Evolutionary conservation across 2,888 invertebrate genomes (phyloP), one percentile per base, ranked within the genome.

Genomic region (Panopea generosa): DNA sequence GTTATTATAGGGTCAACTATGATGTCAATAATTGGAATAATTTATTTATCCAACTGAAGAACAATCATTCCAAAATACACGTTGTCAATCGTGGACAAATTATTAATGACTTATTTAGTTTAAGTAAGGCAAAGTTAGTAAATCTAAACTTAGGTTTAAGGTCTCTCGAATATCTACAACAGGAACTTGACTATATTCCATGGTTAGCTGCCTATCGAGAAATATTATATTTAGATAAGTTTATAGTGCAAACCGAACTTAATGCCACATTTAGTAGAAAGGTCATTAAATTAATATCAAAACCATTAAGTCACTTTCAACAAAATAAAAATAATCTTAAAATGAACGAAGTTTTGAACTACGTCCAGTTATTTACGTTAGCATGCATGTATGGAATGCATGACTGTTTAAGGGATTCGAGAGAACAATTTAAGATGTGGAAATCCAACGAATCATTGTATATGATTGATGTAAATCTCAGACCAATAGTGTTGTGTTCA

Each of bases 1-100:
- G 73, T 2, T 73, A 67, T 47, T 73, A 67, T 50, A 61, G 73
- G 18, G 66, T 73, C 1, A 73, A 73, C 55, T 73, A 73, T 33
- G 66, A 61, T 38, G 33, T 29, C 20, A 56, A 26, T 9, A 62
- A 66, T 1, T 73, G 73, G 73, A 61, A 56, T 9, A 61, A 38
- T 40, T 29, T 73, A 14, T 50, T 67, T 2, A 11, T 56, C 14
- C 67, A 67, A 22, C 29, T 73, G 11, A 56, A 43, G 7, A 27
- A 26, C 2, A 43, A 67, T 24, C 49, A 67, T 24, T n/a, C 38
- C 16, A 27, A 45, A 20, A 61, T 73, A 16, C 33, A 73, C 56
- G 53, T 56, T 6, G 61, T 73, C 3, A 73, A 73, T 20, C 33
- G 73, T 40, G 73, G 61, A 6, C 73, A 73, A 29, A 66, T 73